A percentile compares a stretch with the other conserved stretches of the same genome.
Evolutionary conservation across 2,888 invertebrate genomes (phyloP).

Genomic region (Torymus auratus): DNA sequence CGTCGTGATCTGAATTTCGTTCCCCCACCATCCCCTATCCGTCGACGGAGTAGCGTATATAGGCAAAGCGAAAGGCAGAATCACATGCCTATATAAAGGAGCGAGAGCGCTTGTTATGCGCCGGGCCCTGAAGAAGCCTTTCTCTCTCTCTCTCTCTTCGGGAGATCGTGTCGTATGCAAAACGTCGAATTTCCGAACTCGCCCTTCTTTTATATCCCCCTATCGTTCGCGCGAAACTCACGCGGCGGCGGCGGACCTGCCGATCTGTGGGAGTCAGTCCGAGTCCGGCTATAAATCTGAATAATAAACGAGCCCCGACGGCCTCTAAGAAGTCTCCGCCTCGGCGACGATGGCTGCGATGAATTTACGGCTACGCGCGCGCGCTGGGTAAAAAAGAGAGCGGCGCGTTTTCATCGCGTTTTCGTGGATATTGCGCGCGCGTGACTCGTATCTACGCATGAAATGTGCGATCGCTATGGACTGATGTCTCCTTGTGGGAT

Average conservation of each 20-base stretch:
- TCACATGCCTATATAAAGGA: conserved; percentile 64
- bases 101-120: conserved; percentile 46
- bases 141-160: too few relatives aligned
- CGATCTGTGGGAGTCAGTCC: conserved; percentile 76
- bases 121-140: too few relatives aligned
- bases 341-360: conserved; percentile 72
- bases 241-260: conserved; percentile 67
- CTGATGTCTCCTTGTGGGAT: background rate
- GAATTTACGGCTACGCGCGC: conserved; percentile 9
- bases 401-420: too few relatives aligned
- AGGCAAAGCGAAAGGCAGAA: conserved; percentile 60
- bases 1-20: conserved; percentile 55
- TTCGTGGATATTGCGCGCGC: too few relatives aligned
- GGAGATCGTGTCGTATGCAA: conserved; percentile 74
- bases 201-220: conserved; percentile 22
- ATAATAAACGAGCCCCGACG: conserved; percentile 76
- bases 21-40: conserved; percentile 14
- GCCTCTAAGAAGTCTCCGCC: conserved; percentile 76
- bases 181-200: conserved; percentile 75
- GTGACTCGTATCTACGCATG: too few relatives aligned
- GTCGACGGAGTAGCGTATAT: conserved; percentile 4
- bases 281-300: conserved; percentile 76
- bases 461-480: too few relatives aligned
- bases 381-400: too few relatives aligned
- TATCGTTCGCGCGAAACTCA: conserved; percentile 33